phyloP scores from a whole-genome alignment of 1,140 invertebrate genomes.

The Amyelois transitella region DNA sequence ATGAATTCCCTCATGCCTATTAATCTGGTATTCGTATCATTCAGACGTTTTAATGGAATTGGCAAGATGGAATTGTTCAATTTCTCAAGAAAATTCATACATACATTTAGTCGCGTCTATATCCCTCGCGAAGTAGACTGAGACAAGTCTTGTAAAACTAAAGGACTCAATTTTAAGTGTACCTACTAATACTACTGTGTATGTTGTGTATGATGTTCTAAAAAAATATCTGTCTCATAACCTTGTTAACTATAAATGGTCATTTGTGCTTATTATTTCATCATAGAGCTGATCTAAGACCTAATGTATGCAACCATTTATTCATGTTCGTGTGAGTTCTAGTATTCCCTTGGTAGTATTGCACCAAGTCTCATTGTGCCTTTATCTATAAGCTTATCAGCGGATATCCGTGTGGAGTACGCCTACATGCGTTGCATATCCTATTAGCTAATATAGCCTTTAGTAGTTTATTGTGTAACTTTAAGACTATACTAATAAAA shows the following conservation, averaged over 20 bases:
- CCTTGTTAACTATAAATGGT: no score
- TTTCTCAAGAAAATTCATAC: no score
- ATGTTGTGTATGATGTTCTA: no score
- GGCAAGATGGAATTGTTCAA: background rate
- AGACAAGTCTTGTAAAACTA: no score
- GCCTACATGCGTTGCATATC: background rate
- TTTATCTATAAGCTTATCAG: constrained; percentile 17
- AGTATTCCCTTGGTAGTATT: background rate
- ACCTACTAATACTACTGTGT: no score
- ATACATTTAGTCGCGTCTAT: no score
- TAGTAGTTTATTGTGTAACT: background rate
- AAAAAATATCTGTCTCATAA: no score
- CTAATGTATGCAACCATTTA: background rate
- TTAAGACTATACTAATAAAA: no score
- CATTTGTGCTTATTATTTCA: no score
- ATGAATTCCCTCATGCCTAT: background rate
- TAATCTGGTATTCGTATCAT: background rate
- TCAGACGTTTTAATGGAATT: background rate
- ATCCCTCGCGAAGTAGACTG: no score
- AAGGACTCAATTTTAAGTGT: no score
- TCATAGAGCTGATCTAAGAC: no score
- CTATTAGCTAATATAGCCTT: background rate
- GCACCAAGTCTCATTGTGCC: background rate
- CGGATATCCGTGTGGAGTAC: constrained; percentile 16
- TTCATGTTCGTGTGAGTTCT: background rate